Conservation (phyloP, 1,140 invertebrate genomes). For the Probaryconus sp. region DNA sequence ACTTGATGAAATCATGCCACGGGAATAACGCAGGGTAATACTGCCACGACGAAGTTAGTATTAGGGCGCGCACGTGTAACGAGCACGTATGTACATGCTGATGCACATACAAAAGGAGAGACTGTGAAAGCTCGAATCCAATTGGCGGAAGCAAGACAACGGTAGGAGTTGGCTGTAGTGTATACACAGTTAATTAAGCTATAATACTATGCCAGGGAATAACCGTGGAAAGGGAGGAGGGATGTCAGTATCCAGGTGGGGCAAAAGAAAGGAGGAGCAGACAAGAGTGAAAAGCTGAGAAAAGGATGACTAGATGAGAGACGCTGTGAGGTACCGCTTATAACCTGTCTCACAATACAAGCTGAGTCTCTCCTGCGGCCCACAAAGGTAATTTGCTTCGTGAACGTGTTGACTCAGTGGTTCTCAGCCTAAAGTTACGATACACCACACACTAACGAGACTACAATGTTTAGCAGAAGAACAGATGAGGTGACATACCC, state of each 20-base stretch:
- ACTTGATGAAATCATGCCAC: conserved; percentile 77
- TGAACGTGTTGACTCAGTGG: conserved; percentile 61
- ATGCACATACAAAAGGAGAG: conserved; percentile 40
- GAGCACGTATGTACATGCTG: conserved; percentile 44
- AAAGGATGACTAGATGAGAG: conserved; percentile 37
- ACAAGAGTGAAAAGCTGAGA: conserved; percentile 28
- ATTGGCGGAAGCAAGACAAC: conserved; percentile 76
- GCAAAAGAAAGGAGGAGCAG: conserved; percentile 17
- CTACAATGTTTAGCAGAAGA: conserved; percentile 27
- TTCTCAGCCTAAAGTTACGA: conserved; percentile 25
- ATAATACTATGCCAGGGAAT: conserved; percentile 63
- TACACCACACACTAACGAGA: conserved; percentile 24
- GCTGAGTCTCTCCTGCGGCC: conserved; percentile 62
- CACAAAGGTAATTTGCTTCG: conserved; percentile 58
- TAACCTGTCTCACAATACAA: conserved; percentile 52
- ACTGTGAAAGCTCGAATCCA: conserved; percentile 64
- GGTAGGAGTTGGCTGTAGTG: conserved; percentile 75
- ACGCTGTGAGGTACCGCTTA: conserved; percentile 68
- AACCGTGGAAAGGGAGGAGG: conserved; percentile 28
- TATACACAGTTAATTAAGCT: conserved; percentile 78
- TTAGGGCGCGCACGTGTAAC: conserved; percentile 64
- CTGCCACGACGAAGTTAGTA: conserved; percentile 41
- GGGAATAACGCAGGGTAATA: conserved; percentile 71
- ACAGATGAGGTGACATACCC: conserved; percentile 49
- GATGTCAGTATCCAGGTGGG: conserved; percentile 34